Conservation (phyloP, 2,888 invertebrate genomes). For the Smittia sp. region DNA sequence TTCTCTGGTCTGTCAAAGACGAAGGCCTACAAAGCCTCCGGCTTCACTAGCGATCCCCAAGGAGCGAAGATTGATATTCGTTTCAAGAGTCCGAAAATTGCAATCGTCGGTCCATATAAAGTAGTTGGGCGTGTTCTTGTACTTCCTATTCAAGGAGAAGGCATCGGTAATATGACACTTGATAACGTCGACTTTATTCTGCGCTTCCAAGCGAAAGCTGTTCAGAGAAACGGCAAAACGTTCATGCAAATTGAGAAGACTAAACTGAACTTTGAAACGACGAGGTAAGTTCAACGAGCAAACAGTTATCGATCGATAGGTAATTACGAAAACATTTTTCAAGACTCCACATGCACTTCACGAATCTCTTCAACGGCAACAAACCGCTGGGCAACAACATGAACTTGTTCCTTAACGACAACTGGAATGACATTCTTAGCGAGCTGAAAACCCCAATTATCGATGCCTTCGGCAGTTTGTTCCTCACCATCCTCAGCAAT, state of each 20-base stretch:
- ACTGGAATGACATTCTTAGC: conserved; percentile 53
- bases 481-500: no score
- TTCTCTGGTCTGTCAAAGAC: conserved; percentile 8
- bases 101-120: conserved; percentile 48
- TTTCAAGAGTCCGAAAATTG: conserved; percentile 29
- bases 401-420: conserved; percentile 55
- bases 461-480: no score
- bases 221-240: conserved; percentile 46
- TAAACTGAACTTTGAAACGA: neutral
- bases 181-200: neutral
- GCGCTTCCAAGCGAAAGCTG: conserved; percentile 17
- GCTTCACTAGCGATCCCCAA: neutral
- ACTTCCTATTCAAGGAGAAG: conserved; percentile 49
- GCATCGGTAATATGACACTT: conserved; percentile 15
- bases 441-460: conserved; percentile 43
- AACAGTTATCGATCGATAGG: no score
- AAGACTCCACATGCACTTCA: conserved; percentile 47
- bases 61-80: conserved; percentile 9
- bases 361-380: conserved; percentile 54
- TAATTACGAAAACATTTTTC: no score
- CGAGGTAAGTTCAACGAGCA: no score
- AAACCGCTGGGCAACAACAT: conserved; percentile 53
- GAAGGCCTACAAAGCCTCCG: neutral
- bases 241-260: conserved; percentile 47
- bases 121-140: conserved; percentile 54